Evolutionary conservation across 2,797 vertebrate species (phyloP).

Genomic region (Cyprinella venusta): DNA sequence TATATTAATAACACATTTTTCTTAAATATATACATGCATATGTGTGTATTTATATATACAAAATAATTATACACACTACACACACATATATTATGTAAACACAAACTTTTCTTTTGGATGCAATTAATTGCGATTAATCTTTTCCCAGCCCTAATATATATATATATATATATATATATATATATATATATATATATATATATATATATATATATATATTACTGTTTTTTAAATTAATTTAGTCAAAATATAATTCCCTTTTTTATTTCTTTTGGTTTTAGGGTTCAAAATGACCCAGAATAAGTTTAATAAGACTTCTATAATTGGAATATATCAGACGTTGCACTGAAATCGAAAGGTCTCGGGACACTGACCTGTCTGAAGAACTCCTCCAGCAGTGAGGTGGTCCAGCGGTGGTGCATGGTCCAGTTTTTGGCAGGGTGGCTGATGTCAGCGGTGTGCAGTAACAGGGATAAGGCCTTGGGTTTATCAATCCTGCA

Average conservation of each 20-base stretch:
- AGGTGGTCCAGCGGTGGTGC: conserved; percentile 96
- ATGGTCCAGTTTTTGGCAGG: conserved; percentile 96
- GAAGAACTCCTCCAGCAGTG: conserved; percentile 97
- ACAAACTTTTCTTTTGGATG: no score
- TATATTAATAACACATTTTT: no score
- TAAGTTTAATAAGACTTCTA: neutral
- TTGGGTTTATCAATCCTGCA: conserved; percentile 96
- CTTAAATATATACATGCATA: no score
- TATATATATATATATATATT: no score
- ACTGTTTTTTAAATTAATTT: no score
- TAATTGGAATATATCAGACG: neutral
- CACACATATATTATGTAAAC: no score
- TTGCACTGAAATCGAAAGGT: neutral
- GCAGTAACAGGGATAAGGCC: conserved; percentile 94
- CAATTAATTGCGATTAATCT: no score
- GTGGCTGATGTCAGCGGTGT: conserved; percentile 98
- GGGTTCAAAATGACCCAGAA: neutral
- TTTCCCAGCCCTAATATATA: no score
- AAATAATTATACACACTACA: no score
- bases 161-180: no score
- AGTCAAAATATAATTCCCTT: neutral
- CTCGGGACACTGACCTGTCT: conserved; percentile 84
- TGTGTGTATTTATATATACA: no score
- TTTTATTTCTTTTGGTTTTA: neutral
- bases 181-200: no score